Percentiles rank a stretch among this genome's conserved stretches.
phyloP scores from a whole-genome alignment of 2,888 invertebrate species.

The Rotaria macrura region DNA sequence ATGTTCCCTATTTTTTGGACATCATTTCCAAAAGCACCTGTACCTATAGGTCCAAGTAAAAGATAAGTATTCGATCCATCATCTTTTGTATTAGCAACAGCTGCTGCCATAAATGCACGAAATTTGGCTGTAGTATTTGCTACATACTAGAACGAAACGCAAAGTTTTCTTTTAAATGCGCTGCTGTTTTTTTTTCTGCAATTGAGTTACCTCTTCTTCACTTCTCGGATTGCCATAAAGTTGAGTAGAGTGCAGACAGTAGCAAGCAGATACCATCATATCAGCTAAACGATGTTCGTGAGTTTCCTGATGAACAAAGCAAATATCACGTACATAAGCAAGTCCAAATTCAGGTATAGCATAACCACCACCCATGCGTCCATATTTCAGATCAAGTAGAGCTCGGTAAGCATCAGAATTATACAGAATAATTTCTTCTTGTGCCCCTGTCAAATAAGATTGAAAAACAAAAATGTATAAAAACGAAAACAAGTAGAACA shows the following conservation, averaged over 20 bases:
- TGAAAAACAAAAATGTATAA: not conserved
- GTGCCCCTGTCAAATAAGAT: not conserved
- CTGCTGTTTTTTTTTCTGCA: too few relatives aligned
- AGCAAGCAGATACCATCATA: not conserved
- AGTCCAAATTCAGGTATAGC: conserved; percentile 4
- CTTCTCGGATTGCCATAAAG: not conserved
- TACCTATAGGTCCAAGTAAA: conserved; percentile 5
- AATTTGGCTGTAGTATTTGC: not conserved
- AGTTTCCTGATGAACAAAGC: not conserved
- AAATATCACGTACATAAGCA: not conserved
- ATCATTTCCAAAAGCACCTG: not conserved
- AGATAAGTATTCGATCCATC: not conserved
- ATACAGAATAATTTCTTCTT: conserved; percentile 11
- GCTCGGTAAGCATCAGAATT: conserved; percentile 7
- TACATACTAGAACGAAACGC: not conserved
- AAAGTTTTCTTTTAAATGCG: not conserved
- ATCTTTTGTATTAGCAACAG: not conserved
- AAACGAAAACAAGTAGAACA: not conserved
- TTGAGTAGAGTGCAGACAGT: not conserved
- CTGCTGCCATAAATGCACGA: conserved; percentile 1
- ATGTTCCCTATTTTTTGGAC: not conserved
- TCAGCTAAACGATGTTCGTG: not conserved
- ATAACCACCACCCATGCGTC: not conserved
- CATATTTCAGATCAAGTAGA: not conserved
- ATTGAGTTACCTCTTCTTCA: not conserved